phyloP scores from a whole-genome alignment of 1,140 invertebrate species.

The Lineus longissimus region DNA sequence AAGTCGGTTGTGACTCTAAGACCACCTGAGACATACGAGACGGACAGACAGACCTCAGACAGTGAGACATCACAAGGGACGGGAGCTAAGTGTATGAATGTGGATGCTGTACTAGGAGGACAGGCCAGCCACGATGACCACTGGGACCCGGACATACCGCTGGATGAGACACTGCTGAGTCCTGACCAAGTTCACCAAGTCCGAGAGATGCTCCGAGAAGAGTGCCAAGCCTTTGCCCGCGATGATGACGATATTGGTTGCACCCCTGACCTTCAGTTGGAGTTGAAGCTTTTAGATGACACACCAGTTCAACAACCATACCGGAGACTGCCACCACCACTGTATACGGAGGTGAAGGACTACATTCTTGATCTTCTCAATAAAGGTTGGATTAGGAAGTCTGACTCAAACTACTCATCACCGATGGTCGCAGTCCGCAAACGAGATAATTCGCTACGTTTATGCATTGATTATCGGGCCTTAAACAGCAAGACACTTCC shows the following conservation, averaged over 20 bases:
- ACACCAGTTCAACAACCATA: conserved; percentile 16
- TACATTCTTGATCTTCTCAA: conserved; percentile 16
- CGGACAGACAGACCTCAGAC: too few relatives aligned
- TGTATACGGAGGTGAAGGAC: conserved; percentile 26
- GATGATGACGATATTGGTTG: conserved; percentile 18
- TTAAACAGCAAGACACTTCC: conserved; percentile 13
- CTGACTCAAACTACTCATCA: conserved; percentile 8
- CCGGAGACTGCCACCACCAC: conserved; percentile 15
- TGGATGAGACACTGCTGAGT: background rate
- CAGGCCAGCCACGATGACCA: too few relatives aligned
- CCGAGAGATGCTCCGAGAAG: conserved; percentile 3
- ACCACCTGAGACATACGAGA: too few relatives aligned
- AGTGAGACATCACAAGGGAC: too few relatives aligned
- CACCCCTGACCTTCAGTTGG: conserved; percentile 16
- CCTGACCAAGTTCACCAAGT: conserved; percentile 5
- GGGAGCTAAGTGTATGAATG: too few relatives aligned
- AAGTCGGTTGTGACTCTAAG: too few relatives aligned
- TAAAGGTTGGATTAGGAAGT: conserved; percentile 12
- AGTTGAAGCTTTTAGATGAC: conserved; percentile 15
- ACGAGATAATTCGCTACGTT: conserved; percentile 15
- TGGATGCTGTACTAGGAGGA: too few relatives aligned
- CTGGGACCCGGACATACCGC: background rate
- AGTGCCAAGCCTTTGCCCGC: conserved; percentile 15
- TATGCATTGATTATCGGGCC: conserved; percentile 24
- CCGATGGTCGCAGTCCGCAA: conserved; percentile 20